Conservation (phyloP, 2,888 invertebrate species). For the Troides helena region DNA sequence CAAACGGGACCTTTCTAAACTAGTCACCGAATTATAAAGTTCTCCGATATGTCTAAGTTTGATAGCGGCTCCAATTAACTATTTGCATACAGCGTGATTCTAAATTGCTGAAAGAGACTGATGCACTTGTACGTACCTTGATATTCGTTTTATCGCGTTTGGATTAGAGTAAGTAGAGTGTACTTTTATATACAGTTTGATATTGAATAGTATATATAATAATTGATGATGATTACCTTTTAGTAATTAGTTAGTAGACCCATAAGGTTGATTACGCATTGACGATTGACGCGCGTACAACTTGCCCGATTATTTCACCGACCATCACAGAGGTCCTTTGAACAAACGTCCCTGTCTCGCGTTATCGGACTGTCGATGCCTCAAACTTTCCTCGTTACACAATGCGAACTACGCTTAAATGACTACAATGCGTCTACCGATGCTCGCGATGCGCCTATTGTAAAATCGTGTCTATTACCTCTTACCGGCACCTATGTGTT, state of each 20-base stretch:
- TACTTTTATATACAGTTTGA: too few species aligned
- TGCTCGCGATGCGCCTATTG: conserved; percentile 48
- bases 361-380: conserved; percentile 68
- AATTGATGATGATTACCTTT: too few species aligned
- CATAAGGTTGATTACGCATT: not conserved
- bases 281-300: conserved; percentile 37
- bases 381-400: conserved; percentile 70
- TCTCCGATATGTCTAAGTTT: not conserved
- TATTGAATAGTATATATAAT: too few species aligned
- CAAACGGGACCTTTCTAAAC: not conserved
- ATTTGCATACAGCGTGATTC: not conserved
- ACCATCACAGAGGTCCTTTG: conserved; percentile 55
- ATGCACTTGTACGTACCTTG: not conserved
- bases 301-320: conserved; percentile 40
- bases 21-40: not conserved
- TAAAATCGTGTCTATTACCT: conserved; percentile 37
- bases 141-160: not conserved
- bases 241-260: too few species aligned
- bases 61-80: not conserved
- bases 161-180: too few species aligned
- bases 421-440: conserved; percentile 63
- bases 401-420: conserved; percentile 68
- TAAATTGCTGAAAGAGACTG: not conserved
- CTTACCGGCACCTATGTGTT: conserved; percentile 25
- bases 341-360: conserved; percentile 57